Evolutionary conservation across 2,797 vertebrate genomes (phyloP).

Genomic region (Bufotes viridis): DNA sequence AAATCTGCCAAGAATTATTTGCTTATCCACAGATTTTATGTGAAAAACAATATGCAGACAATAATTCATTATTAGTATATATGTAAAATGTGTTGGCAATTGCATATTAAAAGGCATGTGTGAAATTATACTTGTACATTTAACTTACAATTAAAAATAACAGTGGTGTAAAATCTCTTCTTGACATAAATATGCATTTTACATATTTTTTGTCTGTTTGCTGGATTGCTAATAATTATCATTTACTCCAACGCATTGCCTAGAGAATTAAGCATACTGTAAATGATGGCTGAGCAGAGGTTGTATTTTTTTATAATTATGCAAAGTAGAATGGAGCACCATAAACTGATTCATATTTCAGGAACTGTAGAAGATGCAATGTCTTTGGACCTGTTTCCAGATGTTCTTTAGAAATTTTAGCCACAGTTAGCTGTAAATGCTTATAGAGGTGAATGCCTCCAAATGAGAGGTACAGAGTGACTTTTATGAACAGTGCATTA

Average conservation of each 20-base stretch:
- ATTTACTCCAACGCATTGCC: background rate
- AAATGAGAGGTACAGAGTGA: background rate
- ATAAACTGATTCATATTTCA: background rate
- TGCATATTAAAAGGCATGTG: background rate
- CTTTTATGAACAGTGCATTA: background rate
- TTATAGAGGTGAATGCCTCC: background rate
- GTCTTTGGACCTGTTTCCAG: background rate
- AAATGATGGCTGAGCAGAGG: background rate
- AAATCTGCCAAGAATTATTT: conserved; percentile 75
- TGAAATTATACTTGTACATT: conserved; percentile 11
- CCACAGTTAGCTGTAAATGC: background rate
- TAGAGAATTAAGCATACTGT: background rate
- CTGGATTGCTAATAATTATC: conserved; percentile 4
- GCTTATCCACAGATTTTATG: conserved; percentile 70
- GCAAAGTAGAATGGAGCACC: background rate
- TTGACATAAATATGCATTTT: background rate
- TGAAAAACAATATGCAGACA: conserved; percentile 36
- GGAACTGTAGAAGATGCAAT: background rate
- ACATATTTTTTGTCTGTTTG: background rate
- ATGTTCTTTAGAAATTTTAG: background rate
- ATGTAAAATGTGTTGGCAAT: conserved; percentile 29
- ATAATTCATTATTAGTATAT: conserved; percentile 44
- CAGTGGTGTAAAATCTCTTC: background rate
- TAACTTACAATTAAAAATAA: conserved; percentile 22
- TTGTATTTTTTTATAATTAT: background rate